Evolutionary conservation across 2,888 invertebrate genomes (phyloP), one percentile per base, ranked within the genome.

Genomic region (Micoletzkya japonica): DNA sequence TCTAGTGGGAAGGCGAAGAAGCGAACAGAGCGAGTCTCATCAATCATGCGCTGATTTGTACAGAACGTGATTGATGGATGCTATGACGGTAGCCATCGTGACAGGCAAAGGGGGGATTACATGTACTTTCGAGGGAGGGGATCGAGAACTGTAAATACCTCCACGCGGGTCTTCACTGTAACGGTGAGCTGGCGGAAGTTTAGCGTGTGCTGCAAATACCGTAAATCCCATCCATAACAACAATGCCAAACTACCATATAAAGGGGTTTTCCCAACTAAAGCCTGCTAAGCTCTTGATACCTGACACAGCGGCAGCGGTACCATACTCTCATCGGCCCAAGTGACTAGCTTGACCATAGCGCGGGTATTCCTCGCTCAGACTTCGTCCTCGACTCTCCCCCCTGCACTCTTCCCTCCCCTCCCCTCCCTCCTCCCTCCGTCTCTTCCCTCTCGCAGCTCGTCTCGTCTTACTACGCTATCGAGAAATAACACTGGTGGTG

Each of bases 321-420:
- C 20, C 10, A 14, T 20, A 44, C 20, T 20, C 10, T 60, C 60
- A 60, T 60, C 60, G 0, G 37, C 30, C 60, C 60, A 60, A 37
- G 60, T 32, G 39, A 60, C 60, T 30, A 32, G 44, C 34, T 60
- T 60, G 44, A 60, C 60, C 60, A 60, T 60, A 39, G 28, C 14
- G 28, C 32, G 34, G 20, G 36, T 36, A 4, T 32, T 58, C 32
- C 36, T 32, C 30, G 14, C 32, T 58, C 36, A 58, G 32, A 36
- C 24, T 36, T 58, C 57, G 28, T 56, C 56, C 56, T 20, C 56
- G 28, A n/a, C n/a, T n/a, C 28, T 56, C 56, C 28, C 32, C 57
- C n/a, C 34, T 17, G 36, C 34, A 36, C 36, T 32, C 36, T 58
- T 24, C 56, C 32, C 32, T 28, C 30, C 32, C 57, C 34, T 24